Conservation (phyloP, 92 coral and sea anemone genomes). For the Phenganax stokvisi region DNA sequence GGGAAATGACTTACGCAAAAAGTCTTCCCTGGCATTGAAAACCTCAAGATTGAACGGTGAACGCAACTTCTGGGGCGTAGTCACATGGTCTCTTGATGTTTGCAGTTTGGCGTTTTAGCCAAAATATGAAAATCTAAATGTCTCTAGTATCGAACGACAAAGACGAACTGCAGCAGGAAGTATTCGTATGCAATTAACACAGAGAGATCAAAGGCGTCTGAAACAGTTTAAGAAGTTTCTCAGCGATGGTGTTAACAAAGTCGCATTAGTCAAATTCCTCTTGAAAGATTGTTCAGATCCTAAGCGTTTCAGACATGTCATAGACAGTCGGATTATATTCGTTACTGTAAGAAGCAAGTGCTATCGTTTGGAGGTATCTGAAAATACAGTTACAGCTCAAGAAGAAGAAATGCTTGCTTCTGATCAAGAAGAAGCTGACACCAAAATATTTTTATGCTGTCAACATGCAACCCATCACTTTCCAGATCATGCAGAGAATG, state of each 20-base stretch:
- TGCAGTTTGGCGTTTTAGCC: no score
- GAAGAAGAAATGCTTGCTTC: background rate
- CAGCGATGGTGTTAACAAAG: constrained; percentile 3
- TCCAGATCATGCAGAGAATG: background rate
- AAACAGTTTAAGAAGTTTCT: background rate
- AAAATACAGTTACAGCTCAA: background rate
- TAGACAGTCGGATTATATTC: background rate
- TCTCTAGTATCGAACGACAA: background rate
- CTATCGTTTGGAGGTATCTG: background rate
- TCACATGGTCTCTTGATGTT: no score
- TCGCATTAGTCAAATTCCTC: background rate
- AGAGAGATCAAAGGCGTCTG: constrained; percentile 2
- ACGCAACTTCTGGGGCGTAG: no score
- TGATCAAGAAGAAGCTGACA: background rate
- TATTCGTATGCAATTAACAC: constrained; percentile 3
- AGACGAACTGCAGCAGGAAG: background rate
- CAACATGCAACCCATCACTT: background rate
- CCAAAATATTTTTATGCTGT: no score
- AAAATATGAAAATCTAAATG: no score
- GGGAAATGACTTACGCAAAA: no score
- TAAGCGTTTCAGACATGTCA: background rate
- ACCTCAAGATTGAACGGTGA: no score
- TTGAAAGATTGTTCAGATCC: background rate
- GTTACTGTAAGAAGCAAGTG: background rate
- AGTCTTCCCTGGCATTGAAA: no score